Evolutionary conservation across 2,797 vertebrate genomes (phyloP), one percentile per base, ranked within the genome.

Genomic region (Capromys pilorides): DNA sequence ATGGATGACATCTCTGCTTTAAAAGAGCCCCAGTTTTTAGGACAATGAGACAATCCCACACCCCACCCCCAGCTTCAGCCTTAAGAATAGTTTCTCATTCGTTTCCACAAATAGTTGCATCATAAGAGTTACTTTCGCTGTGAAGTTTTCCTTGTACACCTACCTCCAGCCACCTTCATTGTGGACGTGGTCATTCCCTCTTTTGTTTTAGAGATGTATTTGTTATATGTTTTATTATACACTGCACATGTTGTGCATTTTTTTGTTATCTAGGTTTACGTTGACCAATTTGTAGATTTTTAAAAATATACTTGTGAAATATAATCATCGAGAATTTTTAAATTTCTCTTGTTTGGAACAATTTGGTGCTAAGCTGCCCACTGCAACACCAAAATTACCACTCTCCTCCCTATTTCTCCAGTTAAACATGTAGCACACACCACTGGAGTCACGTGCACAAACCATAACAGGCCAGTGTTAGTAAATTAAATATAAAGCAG

Each of bases 21-120:
- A 67, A 83, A 69, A 77, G 22, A 18, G 36, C 8, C 22, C 88
- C 64, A 81, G 31, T 81, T 96, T 96, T 91, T 86, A 77, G 8
- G 31, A 51, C 54, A 92, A 73, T 86, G 93, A 86, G 94, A 57
- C 78, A 79, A 49, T 90, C 49, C 83, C 90, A 6, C 22, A 71
- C 26, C 24, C 59, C 81, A n/a, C 28, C 51, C 24, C 59, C 22
- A 4, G 45, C 18, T 2, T 92, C 26, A 77, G 33, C 28, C 62
- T 93, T 77, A 57, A 54, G 49, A 83, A 78, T 59, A 5, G 26
- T 69, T 94, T 93, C 24, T 51, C 26, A 67, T 95, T 69, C 6
- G 18, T 93, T 93, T 95, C 49, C 45, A 9, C 18, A 39, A 69
- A 59, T 33, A 64, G 18, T 91, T 33, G 22, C 21, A 49, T 89